Evolutionary conservation across 2,113 vertebrate genomes (phyloP).

Genomic region (Leptocoma aspasia): DNA sequence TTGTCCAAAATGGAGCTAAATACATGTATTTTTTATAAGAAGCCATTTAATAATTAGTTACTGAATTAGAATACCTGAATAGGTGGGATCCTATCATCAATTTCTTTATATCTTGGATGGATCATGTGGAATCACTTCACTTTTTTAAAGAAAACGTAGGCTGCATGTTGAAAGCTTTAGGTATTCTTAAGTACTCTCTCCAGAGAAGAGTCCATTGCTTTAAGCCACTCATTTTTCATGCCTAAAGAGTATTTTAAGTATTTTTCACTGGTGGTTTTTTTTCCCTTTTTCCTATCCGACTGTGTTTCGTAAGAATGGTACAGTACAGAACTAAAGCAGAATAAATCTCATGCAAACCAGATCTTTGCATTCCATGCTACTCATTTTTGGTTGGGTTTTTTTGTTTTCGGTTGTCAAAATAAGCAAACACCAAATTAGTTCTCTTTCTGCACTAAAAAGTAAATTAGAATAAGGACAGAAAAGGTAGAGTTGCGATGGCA

Average conservation of each 20-base stretch:
- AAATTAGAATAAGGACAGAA: not conserved
- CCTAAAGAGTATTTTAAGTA: not conserved
- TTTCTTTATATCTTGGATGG: not conserved
- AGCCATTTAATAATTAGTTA: not conserved
- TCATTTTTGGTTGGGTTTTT: not conserved
- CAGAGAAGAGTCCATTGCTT: not conserved
- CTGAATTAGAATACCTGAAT: not conserved
- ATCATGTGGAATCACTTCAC: not conserved
- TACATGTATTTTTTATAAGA: not conserved
- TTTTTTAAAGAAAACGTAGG: not conserved
- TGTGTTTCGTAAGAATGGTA: not conserved
- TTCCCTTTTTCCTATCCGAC: not conserved
- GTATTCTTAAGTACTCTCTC: not conserved
- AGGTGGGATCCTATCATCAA: not conserved
- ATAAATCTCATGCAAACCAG: not conserved
- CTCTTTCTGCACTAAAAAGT: not conserved
- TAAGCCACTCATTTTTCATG: not conserved
- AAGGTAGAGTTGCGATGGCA: not conserved
- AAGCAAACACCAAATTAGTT: not conserved
- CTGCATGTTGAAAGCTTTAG: not conserved
- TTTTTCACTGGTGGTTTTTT: not conserved
- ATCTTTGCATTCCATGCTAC: not conserved
- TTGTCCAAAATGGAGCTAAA: not conserved
- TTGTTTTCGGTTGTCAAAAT: not conserved
- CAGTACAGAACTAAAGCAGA: not conserved